These are phyloP conservation scores for Laterallus jamaicensis DNA, from an alignment of 2,113 vertebrate genomes.

Conservation along the genomic window DNA sequence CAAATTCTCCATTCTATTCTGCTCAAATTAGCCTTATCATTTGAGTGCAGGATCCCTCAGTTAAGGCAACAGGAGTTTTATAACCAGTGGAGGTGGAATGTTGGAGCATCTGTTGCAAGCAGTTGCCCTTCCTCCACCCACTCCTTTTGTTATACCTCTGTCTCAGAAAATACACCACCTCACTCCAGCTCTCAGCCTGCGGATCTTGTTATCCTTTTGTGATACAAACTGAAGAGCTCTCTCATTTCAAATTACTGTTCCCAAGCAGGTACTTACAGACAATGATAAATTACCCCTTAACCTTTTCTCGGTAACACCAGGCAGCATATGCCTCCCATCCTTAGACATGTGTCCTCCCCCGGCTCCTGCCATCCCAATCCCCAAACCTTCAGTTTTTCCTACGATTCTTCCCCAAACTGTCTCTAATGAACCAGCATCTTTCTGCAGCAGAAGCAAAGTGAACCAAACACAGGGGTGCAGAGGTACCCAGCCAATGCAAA, in stretches of 20 bases:
- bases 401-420: not conserved
- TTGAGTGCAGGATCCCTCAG: not conserved
- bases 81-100: not conserved
- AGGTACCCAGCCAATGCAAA: not conserved
- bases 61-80: not conserved
- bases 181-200: not conserved
- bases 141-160: not conserved
- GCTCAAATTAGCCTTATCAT: not conserved
- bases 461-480: not conserved
- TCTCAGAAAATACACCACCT: not conserved
- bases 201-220: not conserved
- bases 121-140: not conserved
- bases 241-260: not conserved
- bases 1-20: not conserved
- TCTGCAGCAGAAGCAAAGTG: not conserved
- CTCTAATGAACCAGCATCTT: not conserved
- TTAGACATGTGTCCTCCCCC: not conserved
- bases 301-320: not conserved
- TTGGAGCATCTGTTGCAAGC: not conserved
- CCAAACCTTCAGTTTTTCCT: not conserved
- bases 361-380: not conserved
- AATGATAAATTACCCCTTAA: slow-evolving; percentile 8
- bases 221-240: not conserved
- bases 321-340: not conserved
- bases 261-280: not conserved